A percentile compares a stretch with the other conserved stretches of the same genome.
Evolutionary conservation across 2,888 invertebrate species (phyloP).

Genomic region (Epistrophella euchroma): DNA sequence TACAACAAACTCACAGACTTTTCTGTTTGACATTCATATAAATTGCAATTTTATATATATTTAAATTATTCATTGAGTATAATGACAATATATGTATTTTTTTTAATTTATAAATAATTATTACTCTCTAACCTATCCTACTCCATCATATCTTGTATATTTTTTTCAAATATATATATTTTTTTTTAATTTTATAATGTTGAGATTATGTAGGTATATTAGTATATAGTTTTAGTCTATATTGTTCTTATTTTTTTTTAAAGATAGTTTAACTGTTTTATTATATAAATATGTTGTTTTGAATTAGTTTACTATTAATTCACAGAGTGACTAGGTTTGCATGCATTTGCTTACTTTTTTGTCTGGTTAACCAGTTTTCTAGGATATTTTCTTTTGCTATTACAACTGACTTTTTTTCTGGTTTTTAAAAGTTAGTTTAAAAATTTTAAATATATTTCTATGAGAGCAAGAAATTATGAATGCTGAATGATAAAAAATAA

Average conservation of each 20-base stretch:
- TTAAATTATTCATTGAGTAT: slow-evolving; percentile 50
- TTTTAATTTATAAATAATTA: slow-evolving; percentile 56
- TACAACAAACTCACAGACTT: slow-evolving; percentile 68
- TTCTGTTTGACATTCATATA: slow-evolving; percentile 53
- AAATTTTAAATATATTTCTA: slow-evolving; percentile 14
- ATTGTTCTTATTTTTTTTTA: slow-evolving; percentile 44
- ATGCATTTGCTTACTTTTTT: slow-evolving; percentile 24
- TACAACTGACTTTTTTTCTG: neutral
- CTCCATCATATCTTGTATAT: slow-evolving; percentile 64
- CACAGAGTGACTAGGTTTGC: slow-evolving; percentile 70
- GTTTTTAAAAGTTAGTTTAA: slow-evolving; percentile 26
- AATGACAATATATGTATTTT: slow-evolving; percentile 46
- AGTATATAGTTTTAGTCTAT: slow-evolving; percentile 66
- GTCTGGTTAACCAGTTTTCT: slow-evolving; percentile 39
- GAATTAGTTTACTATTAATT: slow-evolving; percentile 71
- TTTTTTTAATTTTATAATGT: slow-evolving; percentile 35
- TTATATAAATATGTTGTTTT: slow-evolving; percentile 59
- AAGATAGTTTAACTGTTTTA: slow-evolving; percentile 48
- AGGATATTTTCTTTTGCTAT: slow-evolving; percentile 56
- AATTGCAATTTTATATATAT: slow-evolving; percentile 21
- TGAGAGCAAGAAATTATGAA: slow-evolving; percentile 34
- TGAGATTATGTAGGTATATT: slow-evolving; percentile 63
- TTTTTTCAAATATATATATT: slow-evolving; percentile 56
- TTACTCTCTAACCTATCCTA: slow-evolving; percentile 73
- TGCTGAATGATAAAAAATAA: neutral